Conservation (phyloP, 2,797 vertebrate species). For the Nyctalus aviator region DNA sequence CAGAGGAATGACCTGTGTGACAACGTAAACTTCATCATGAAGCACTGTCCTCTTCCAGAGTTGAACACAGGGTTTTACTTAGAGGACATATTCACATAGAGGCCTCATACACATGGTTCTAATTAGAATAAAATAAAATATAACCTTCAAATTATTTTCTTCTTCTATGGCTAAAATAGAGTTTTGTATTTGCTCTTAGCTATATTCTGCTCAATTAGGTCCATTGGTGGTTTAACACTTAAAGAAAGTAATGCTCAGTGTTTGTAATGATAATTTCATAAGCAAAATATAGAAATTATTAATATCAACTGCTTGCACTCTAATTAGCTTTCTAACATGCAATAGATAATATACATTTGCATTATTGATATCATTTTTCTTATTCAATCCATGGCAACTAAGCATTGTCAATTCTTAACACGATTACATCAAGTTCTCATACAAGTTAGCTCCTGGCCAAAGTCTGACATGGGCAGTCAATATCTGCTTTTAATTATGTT, state of each 20-base stretch:
- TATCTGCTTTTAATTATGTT: conserved; percentile 85
- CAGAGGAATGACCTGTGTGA: background rate
- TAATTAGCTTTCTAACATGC: conserved; percentile 79
- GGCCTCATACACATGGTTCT: background rate
- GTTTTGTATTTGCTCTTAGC: conserved; percentile 29
- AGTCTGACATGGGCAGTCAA: conserved; percentile 83
- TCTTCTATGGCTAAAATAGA: conserved; percentile 46
- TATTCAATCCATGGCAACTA: conserved; percentile 76
- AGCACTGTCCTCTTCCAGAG: background rate
- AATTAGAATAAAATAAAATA: conserved; percentile 66
- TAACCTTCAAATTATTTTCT: conserved; percentile 52
- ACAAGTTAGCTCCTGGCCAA: conserved; percentile 85
- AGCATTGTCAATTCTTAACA: conserved; percentile 85
- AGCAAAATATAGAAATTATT: conserved; percentile 83
- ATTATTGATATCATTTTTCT: conserved; percentile 82
- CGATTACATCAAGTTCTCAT: conserved; percentile 86
- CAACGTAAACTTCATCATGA: background rate
- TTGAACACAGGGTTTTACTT: background rate
- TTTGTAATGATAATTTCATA: conserved; percentile 80
- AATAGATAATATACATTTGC: conserved; percentile 59
- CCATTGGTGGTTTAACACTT: conserved; percentile 80
- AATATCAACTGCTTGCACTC: conserved; percentile 79
- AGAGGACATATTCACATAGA: background rate
- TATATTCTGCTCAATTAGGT: conserved; percentile 65
- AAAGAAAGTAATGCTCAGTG: conserved; percentile 63